Base-by-base conservation (phyloP, 2,888 invertebrate genomes). In the Epirrhoe alternata region DNA sequence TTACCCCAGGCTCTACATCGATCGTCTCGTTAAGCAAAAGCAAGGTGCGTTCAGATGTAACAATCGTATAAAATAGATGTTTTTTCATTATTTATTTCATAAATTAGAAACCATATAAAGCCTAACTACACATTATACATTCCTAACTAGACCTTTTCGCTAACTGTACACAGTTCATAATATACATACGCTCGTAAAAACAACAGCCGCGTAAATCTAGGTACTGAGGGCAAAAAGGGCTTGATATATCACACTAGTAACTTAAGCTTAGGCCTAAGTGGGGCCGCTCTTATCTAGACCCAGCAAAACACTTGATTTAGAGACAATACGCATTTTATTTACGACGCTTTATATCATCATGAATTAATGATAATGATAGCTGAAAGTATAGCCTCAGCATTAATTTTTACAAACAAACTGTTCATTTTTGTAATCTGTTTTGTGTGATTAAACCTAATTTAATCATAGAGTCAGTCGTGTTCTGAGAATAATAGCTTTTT, bases 231-330 rank as follows among this genome's bases (percentile, higher is more conserved):
- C 67, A 72, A 70, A 70, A 72, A 72, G 65, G 12, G 53, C 47
- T 68, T 65, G 49, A 70, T 70, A 67, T 72, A 67, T 70, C 68
- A 66, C 62, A 33, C 12, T 42, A 59, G 65, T 72, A 61, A 70
- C 66, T 70, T 68, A 56, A 60, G 55, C 61, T 60, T 66, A 61
- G 56, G 59, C 60, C 55, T 60, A 49, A 10, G 16, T 16, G 47
- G 47, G 12, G 14, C 47, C 16, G 17, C 12, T 58, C 31, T 16
- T 33, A 35, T 58, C 56, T 56, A 45, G 30, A 42, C 38, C 7
- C 47, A 16, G 47, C 16, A 47, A 16, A 47, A 47, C 47, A 47
- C 47, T 47, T 16, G 5, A 47, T 47, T 47, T 47, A 47, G 12
- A 42, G 38, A 42, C 38, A 42, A 42, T 12, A 42, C 12, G 38